These are phyloP conservation scores for Pseudochromis fuscus DNA, from an alignment of 2,797 vertebrate species.

Conservation along the genomic window DNA sequence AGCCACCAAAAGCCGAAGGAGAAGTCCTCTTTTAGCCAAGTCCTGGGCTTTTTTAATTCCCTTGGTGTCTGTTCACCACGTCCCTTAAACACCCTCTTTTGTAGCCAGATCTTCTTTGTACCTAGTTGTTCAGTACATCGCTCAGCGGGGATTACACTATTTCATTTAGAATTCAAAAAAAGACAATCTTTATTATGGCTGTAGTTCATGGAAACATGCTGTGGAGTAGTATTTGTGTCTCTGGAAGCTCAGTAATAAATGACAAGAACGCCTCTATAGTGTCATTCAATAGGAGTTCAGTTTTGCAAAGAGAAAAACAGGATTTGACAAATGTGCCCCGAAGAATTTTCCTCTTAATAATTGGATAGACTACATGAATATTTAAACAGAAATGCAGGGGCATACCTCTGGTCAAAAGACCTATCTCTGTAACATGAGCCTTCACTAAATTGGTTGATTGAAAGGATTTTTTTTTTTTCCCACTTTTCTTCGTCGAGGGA, in stretches of 20 bases:
- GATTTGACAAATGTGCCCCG: constrained; percentile 53
- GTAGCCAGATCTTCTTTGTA: background rate
- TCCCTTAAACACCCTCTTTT: background rate
- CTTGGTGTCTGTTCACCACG: background rate
- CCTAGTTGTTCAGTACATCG: background rate
- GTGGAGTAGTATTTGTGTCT: constrained; percentile 29
- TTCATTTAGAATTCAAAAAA: constrained; percentile 7
- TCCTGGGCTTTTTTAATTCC: background rate
- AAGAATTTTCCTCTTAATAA: constrained; percentile 44
- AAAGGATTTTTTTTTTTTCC: constrained; percentile 28
- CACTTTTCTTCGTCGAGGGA: constrained; percentile 33
- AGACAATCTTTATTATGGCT: constrained; percentile 14
- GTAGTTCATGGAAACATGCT: constrained; percentile 38
- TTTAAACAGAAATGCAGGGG: constrained; percentile 55
- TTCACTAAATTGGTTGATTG: constrained; percentile 64
- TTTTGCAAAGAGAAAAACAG: constrained; percentile 46
- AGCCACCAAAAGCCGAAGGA: constrained; percentile 13
- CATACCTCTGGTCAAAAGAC: constrained; percentile 64
- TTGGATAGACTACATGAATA: constrained; percentile 58
- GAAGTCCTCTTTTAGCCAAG: background rate
- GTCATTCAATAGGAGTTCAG: constrained; percentile 28
- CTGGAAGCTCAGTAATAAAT: constrained; percentile 40
- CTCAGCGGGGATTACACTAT: background rate
- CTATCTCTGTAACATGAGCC: constrained; percentile 49
- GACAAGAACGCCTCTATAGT: constrained; percentile 17